Percentiles rank a stretch among this genome's conserved stretches.
Evolutionary conservation across 2,113 vertebrate species (phyloP).

Genomic region (Pantherophis guttatus): DNA sequence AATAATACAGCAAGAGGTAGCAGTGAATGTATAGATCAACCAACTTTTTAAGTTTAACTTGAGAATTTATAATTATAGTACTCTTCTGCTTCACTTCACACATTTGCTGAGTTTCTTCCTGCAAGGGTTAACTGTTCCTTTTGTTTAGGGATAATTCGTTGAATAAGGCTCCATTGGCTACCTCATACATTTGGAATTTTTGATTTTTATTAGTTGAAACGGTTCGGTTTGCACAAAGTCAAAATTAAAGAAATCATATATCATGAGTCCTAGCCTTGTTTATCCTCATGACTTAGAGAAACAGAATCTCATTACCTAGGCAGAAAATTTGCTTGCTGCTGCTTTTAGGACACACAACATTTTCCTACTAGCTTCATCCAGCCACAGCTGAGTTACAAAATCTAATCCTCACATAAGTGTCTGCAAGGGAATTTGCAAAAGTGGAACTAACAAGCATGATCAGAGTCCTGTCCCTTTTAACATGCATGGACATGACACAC

Average conservation of each 20-base stretch:
- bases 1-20: not conserved
- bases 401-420: not conserved
- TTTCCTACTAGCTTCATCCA: not conserved
- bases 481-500: not conserved
- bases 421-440: not conserved
- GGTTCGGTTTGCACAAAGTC: not conserved
- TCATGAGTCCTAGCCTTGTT: not conserved
- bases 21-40: not conserved
- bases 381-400: not conserved
- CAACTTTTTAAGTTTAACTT: not conserved
- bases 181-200: not conserved
- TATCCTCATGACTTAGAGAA: not conserved
- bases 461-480: not conserved
- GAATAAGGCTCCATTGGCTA: not conserved
- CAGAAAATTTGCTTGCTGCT: not conserved
- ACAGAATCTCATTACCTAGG: not conserved
- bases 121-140: not conserved
- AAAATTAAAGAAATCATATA: not conserved
- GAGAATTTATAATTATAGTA: not conserved
- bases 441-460: not conserved
- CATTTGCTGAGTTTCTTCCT: not conserved
- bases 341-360: not conserved
- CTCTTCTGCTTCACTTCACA: not conserved
- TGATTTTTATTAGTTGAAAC: not conserved
- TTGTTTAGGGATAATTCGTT: not conserved